A percentile compares a stretch with the other conserved stretches of the same genome.
Evolutionary conservation across 23 tunicate genomes (phyloP).

Genomic region (Oikopleura dioica): DNA sequence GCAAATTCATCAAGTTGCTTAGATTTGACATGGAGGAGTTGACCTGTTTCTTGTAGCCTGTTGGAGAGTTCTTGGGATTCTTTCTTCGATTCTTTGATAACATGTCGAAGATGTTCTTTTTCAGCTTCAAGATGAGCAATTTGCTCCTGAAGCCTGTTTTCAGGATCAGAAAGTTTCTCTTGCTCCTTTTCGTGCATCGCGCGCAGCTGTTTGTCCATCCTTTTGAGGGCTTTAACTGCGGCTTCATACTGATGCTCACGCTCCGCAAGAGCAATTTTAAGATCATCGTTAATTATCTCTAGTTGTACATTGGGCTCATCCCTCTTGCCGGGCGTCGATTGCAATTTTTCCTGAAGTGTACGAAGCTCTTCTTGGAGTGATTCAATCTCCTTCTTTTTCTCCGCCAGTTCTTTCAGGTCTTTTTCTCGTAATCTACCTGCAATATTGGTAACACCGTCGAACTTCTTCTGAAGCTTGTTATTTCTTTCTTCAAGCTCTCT

Average conservation of each 20-base stretch:
- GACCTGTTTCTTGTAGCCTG: neutral
- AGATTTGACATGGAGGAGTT: neutral
- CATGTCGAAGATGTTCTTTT: neutral
- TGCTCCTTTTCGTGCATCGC: neutral
- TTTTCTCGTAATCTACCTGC: no score
- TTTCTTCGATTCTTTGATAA: neutral
- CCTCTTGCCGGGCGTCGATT: no score
- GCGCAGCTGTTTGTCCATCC: neutral
- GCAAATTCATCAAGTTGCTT: slow-evolving; percentile 12
- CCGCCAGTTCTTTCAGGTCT: no score
- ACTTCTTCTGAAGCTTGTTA: no score
- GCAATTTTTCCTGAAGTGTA: no score
- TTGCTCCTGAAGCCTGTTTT: neutral
- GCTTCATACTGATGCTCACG: neutral
- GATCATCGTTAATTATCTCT: no score
- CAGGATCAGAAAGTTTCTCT: neutral
- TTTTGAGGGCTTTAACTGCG: neutral
- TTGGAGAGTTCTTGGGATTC: neutral
- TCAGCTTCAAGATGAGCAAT: slow-evolving; percentile 1
- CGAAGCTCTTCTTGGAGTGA: no score
- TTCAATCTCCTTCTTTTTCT: no score
- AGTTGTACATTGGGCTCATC: no score
- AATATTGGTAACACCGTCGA: no score
- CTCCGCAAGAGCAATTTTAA: neutral
- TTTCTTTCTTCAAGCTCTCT: neutral